Percentiles rank a stretch among this genome's conserved stretches.
phyloP scores from a whole-genome alignment of 2,113 vertebrate genomes.

The Lophura nycthemera region DNA sequence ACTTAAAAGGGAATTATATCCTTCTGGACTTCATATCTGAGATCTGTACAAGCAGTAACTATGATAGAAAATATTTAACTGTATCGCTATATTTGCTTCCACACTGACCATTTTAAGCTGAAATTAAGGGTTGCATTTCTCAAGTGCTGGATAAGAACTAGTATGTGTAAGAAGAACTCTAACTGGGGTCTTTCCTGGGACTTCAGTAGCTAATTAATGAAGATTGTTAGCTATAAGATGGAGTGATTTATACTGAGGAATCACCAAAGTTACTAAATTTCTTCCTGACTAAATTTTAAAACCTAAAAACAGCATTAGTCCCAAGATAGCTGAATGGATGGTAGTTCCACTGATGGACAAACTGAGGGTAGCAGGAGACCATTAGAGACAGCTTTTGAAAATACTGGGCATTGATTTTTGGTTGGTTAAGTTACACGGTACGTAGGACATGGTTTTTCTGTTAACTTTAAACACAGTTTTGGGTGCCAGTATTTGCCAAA shows the following conservation, averaged over 20 bases:
- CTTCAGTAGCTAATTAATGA: background rate
- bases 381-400: background rate
- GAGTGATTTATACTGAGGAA: background rate
- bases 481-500: conserved; percentile 21
- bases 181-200: background rate
- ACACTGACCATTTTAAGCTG: background rate
- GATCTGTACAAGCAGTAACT: conserved; percentile 16
- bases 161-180: background rate
- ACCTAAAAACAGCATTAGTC: background rate
- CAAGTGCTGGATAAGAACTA: background rate
- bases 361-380: background rate
- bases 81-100: conserved; percentile 24
- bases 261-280: background rate
- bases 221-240: background rate
- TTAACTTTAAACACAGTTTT: background rate
- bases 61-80: conserved; percentile 8
- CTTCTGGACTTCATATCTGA: conserved; percentile 26
- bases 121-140: background rate
- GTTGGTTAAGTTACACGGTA: background rate
- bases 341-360: background rate
- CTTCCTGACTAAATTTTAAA: background rate
- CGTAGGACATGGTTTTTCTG: background rate
- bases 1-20: conserved; percentile 57
- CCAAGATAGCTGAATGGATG: background rate
- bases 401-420: background rate